A percentile compares a stretch with the other conserved stretches of the same genome.
Evolutionary conservation across 2,888 invertebrate genomes (phyloP).

Genomic region (Diaphora mendica): DNA sequence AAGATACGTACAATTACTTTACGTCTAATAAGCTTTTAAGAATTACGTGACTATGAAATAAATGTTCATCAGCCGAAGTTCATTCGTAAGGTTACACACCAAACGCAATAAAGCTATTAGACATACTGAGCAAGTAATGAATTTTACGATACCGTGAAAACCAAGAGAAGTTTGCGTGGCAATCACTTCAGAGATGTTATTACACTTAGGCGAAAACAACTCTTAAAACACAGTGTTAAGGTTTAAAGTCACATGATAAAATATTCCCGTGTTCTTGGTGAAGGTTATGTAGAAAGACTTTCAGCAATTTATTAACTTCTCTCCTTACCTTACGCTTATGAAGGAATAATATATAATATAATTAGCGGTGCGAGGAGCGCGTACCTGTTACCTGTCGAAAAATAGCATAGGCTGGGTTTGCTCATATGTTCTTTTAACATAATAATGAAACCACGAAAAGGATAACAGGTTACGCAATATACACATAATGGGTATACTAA

Average conservation of each 20-base stretch:
- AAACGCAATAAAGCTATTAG: constrained; percentile 48
- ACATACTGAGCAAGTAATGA: constrained; percentile 51
- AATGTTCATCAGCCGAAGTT: constrained; percentile 7
- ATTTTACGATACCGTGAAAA: constrained; percentile 50
- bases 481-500: neutral
- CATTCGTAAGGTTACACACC: constrained; percentile 27
- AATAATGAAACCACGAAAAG: neutral
- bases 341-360: constrained; percentile 16
- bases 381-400: neutral
- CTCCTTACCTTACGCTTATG: constrained; percentile 29
- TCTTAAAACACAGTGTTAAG: constrained; percentile 15
- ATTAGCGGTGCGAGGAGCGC: neutral
- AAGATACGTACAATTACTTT: too few relatives aligned
- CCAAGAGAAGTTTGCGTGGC: constrained; percentile 41
- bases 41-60: neutral
- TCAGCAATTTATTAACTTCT: constrained; percentile 36
- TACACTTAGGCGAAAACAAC: constrained; percentile 17
- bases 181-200: constrained; percentile 25
- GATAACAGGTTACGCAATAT: neutral
- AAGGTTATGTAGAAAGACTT: constrained; percentile 38
- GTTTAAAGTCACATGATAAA: constrained; percentile 7
- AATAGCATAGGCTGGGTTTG: neutral
- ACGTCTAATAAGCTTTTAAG: neutral
- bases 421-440: neutral
- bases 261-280: constrained; percentile 15